Evolutionary conservation across 2,888 invertebrate species (phyloP).

Genomic region (Onchidella celtica): DNA sequence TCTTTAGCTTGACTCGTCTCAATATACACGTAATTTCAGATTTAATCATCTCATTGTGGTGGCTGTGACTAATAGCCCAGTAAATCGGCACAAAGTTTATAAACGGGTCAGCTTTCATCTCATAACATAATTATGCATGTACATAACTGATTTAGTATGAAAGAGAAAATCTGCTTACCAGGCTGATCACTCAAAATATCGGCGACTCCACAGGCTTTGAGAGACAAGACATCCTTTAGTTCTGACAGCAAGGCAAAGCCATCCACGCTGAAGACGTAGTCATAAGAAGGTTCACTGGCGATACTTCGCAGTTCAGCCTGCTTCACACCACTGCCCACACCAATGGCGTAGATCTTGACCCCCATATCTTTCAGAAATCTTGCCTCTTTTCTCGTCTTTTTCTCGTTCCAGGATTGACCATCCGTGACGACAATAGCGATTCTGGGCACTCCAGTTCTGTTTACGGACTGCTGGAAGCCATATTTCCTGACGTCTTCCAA

Average conservation of each 20-base stretch:
- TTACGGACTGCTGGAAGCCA: conserved; percentile 37
- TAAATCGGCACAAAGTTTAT: too few species aligned
- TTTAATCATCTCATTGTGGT: too few species aligned
- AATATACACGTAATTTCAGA: too few species aligned
- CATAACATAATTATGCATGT: too few species aligned
- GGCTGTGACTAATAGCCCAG: too few species aligned
- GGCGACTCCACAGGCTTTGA: conserved; percentile 19
- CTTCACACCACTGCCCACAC: conserved; percentile 59
- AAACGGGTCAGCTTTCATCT: too few species aligned
- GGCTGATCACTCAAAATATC: not conserved
- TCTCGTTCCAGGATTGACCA: conserved; percentile 50
- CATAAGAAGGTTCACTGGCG: conserved; percentile 60
- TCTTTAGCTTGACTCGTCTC: too few species aligned
- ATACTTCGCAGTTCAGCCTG: conserved; percentile 58
- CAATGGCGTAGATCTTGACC: conserved; percentile 43
- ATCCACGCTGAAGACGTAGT: conserved; percentile 57
- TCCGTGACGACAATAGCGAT: conserved; percentile 50
- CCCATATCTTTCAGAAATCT: conserved; percentile 19
- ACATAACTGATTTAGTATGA: too few species aligned
- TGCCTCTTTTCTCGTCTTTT: conserved; percentile 34
- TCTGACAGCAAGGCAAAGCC: conserved; percentile 57
- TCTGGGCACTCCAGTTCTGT: conserved; percentile 31
- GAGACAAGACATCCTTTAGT: conserved; percentile 12
- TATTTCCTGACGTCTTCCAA: conserved; percentile 30
- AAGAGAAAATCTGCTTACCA: conserved; percentile 20